phyloP scores from a whole-genome alignment of 1,140 invertebrate species.

The Pogonus chalceus region DNA sequence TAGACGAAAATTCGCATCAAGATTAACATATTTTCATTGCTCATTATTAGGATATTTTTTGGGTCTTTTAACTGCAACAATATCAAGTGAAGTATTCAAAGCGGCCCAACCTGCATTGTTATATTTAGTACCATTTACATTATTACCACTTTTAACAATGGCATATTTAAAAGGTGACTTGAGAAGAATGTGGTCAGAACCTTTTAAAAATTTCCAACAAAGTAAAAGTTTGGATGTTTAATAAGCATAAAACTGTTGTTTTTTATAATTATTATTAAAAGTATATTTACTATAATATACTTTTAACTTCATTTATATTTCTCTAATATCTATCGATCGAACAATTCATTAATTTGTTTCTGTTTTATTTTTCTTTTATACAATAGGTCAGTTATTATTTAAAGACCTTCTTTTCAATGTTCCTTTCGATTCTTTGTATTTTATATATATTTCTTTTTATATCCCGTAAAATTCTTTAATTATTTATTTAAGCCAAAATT shows the following conservation, averaged over 20 bases:
- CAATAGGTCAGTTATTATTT: no score
- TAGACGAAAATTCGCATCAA: conserved; percentile 37
- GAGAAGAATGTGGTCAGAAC: conserved; percentile 95
- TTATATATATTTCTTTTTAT: no score
- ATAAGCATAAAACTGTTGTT: conserved; percentile 30
- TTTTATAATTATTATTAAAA: not conserved
- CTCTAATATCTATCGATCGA: no score
- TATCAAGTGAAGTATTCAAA: conserved; percentile 95
- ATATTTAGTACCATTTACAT: conserved; percentile 94
- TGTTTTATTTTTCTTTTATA: no score
- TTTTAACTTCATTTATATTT: no score
- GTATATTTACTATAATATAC: no score
- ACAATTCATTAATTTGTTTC: no score
- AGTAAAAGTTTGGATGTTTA: conserved; percentile 69
- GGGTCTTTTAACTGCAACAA: conserved; percentile 90
- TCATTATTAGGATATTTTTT: conserved; percentile 96
- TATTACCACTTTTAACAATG: conserved; percentile 91
- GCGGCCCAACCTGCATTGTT: conserved; percentile 93
- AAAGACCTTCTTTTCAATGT: no score
- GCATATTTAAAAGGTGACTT: conserved; percentile 96
- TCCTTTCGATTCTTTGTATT: no score
- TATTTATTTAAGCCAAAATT: no score
- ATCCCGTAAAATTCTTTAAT: no score
- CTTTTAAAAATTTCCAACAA: conserved; percentile 73
- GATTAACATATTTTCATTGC: conserved; percentile 89